Base-by-base conservation (phyloP, 1,140 invertebrate species). In the Varroa destructor region DNA sequence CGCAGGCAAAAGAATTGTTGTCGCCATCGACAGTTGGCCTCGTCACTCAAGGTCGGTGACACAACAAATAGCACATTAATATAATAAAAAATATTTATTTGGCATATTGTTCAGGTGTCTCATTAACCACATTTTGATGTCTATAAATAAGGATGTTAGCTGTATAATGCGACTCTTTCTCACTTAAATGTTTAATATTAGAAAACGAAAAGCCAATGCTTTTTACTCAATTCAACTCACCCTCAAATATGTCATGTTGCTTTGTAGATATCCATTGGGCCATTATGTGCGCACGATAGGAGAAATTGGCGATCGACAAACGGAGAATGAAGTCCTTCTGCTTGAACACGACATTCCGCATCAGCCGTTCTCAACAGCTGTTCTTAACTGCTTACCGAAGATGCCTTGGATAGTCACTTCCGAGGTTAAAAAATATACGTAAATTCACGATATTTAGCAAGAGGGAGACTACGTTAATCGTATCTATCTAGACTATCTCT, bases 321-420 rank as follows among this genome's bases (percentile, higher is more conserved):
- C 93, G 14, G 96, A 97, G 81, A 99, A 95, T 80, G 91, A 96
- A 82, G 84, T 84, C 43, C 84, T 99, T 56, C 82, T 99, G 1
- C 80, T 99, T 57, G 97, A 99, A 78, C 94, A 99, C 79, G 95
- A 98, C 81, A 88, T 99, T 36, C 95, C 95, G 0, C 93, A 98
- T 78, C 88, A 88, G 76, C 85, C 88, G 76, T 99, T 99, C 79
- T 93, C 93, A 0, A 90, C 95, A 76, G 87, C 89, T 64, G 97
- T 99, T 42, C 84, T 97, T 0, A 88, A 87, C 73, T 98, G 90
- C 79, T 81, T 99, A 42, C 97, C 97, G 0, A 84, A 87, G 75
- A 76, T 93, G 75, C 90, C 93, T 10, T 99, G 93, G 93, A 80
- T 82, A 36, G 93, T 96, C 72, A 89, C 89, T 0, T 85, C 87